Conservation (phyloP, 2,888 invertebrate species). For the Eupithecia abbreviata region DNA sequence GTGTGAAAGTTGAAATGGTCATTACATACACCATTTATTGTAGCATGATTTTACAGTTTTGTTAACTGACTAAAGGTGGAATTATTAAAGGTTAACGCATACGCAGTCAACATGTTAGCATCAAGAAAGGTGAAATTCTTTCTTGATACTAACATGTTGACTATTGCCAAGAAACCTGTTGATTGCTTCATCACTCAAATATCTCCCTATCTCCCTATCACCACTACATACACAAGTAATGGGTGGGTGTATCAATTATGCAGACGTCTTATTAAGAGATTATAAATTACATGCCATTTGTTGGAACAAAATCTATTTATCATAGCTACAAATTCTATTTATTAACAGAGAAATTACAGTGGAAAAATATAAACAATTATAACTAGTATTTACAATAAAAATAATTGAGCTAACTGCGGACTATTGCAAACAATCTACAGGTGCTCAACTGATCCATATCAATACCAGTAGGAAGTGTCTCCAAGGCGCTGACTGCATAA, state of each 20-base stretch:
- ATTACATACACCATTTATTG: background rate
- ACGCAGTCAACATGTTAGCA: too few relatives aligned
- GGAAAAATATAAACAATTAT: too few relatives aligned
- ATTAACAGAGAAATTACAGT: too few relatives aligned
- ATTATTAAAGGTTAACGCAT: background rate
- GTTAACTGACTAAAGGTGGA: background rate
- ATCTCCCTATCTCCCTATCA: background rate
- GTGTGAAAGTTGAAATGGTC: background rate
- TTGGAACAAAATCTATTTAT: background rate
- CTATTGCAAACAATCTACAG: too few relatives aligned
- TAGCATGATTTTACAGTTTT: background rate
- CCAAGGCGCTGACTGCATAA: too few relatives aligned
- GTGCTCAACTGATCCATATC: too few relatives aligned
- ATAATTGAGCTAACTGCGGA: too few relatives aligned
- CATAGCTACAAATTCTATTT: background rate
- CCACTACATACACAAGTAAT: background rate
- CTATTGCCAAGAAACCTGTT: conserved; percentile 19
- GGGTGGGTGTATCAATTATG: background rate
- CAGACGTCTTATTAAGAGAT: background rate
- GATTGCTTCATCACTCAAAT: conserved; percentile 7
- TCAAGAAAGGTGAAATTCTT: too few relatives aligned
- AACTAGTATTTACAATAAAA: too few relatives aligned
- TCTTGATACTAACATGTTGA: background rate
- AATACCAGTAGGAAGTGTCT: too few relatives aligned
- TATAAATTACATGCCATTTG: background rate